Evolutionary conservation across 2,113 vertebrate genomes (phyloP).

Genomic region (Pterocles orientalis): DNA sequence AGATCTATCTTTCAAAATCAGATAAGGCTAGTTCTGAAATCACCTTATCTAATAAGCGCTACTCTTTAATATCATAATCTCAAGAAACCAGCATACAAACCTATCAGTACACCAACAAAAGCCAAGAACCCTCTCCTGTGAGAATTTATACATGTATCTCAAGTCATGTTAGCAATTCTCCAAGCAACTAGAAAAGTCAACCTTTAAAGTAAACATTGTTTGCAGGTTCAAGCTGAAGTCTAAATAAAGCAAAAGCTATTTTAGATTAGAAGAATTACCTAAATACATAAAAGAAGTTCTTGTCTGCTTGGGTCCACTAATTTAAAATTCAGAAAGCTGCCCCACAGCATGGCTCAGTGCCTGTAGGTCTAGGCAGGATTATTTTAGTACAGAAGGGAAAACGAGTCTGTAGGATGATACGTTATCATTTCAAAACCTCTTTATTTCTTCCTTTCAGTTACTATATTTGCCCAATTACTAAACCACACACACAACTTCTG

Average conservation of each 20-base stretch:
- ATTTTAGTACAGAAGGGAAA: not conserved
- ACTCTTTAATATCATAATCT: not conserved
- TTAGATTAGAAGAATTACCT: not conserved
- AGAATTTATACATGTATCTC: not conserved
- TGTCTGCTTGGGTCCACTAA: not conserved
- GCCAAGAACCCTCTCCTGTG: not conserved
- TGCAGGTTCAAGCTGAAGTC: not conserved
- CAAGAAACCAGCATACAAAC: not conserved
- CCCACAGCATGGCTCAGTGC: not conserved
- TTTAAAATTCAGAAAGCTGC: not conserved
- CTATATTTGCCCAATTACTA: not conserved
- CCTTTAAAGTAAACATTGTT: not conserved
- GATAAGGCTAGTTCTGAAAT: not conserved
- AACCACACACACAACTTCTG: not conserved
- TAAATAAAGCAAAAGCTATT: not conserved
- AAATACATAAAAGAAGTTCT: not conserved
- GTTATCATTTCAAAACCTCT: not conserved
- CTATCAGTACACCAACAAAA: not conserved
- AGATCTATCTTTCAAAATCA: not conserved
- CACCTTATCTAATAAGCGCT: not conserved
- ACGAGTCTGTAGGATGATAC: not conserved
- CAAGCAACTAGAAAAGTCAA: not conserved
- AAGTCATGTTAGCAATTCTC: not conserved
- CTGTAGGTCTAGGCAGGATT: not conserved
- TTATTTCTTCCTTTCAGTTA: not conserved